Evolutionary conservation across 2,888 invertebrate species (phyloP), one percentile per base, ranked within the genome.

Genomic region (Campoletis raptor): DNA sequence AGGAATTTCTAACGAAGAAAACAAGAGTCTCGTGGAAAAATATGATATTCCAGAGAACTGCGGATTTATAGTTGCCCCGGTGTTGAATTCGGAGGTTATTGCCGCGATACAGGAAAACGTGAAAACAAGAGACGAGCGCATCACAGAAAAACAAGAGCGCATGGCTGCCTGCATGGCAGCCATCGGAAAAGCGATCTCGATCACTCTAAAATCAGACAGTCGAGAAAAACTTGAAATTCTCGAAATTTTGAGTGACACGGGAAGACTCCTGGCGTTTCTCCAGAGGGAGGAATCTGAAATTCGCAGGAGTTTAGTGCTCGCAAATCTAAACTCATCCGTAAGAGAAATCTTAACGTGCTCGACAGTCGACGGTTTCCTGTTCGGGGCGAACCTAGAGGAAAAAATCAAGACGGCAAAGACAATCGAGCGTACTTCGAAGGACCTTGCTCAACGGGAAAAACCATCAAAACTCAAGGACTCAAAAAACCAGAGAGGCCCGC

Each of bases 251-350:
- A 88, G 89, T 79, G 87, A 87, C 12, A 66, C 77, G 10, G 70
- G 73, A 10, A 66, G 88, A 15, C 42, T 87, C 2, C 66, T 90
- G 6, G 82, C 81, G 1, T 87, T 87, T 15, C 66, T 89, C 7
- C 87, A 89, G 36, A 78, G 86, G 9, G 87, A 90, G 4, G 87
- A 88, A 69, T 64, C 86, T 18, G 64, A 61, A 37, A 76, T 76
- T 45, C 76, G 76, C 15, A 61, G n/a, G 61, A 64, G 30, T 64
- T 76, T 42, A 76, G 42, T 76, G 61, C 61, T 76, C 61, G 61
- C 61, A 45, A 76, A 61, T 64, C 64, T 76, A 3, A 64, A 76
- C 61, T 76, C 61, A 21, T 61, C 61, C 61, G 42, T 61, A 24
- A 76, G 45, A 64, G 76, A 61, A 45, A 18, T 61, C 18, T 76